Evolutionary conservation across 2,797 vertebrate species (phyloP).

Genomic region (Crocidura indochinensis): DNA sequence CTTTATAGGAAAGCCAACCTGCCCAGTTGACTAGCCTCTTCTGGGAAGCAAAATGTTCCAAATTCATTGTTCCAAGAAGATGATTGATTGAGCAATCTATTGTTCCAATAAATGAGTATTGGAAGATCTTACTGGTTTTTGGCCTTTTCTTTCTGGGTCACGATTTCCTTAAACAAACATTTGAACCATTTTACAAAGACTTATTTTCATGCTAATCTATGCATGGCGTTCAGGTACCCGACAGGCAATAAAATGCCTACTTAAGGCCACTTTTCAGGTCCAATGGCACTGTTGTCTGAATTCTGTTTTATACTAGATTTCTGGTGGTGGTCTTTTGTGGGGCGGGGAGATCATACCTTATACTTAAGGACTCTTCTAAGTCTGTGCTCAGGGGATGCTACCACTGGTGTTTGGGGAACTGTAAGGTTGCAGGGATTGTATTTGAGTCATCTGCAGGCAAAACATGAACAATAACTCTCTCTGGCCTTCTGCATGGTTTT

Average conservation of each 20-base stretch:
- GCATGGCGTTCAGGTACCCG: background rate
- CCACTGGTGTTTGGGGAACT: too few species aligned
- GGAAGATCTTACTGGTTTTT: background rate
- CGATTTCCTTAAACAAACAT: slow-evolving; percentile 20
- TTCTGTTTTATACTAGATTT: background rate
- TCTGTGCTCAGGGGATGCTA: too few species aligned
- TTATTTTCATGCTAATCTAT: slow-evolving; percentile 23
- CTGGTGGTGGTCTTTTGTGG: background rate
- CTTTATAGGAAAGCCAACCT: slow-evolving; percentile 24
- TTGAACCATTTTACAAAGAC: background rate
- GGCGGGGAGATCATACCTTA: too few species aligned
- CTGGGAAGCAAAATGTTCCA: background rate
- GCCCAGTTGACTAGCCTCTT: background rate
- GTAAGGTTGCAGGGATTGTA: too few species aligned
- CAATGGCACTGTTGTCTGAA: background rate
- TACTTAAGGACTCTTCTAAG: too few species aligned
- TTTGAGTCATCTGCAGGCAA: too few species aligned
- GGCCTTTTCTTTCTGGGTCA: slow-evolving; percentile 9
- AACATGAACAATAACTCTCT: too few species aligned
- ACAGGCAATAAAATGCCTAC: background rate
- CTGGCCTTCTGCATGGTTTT: too few species aligned
- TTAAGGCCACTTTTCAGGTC: background rate
- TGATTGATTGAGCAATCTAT: background rate
- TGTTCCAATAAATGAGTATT: slow-evolving; percentile 16
- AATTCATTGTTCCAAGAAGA: background rate